Base-by-base conservation (phyloP, 2,888 invertebrate genomes). In the Proisotoma minuta region DNA sequence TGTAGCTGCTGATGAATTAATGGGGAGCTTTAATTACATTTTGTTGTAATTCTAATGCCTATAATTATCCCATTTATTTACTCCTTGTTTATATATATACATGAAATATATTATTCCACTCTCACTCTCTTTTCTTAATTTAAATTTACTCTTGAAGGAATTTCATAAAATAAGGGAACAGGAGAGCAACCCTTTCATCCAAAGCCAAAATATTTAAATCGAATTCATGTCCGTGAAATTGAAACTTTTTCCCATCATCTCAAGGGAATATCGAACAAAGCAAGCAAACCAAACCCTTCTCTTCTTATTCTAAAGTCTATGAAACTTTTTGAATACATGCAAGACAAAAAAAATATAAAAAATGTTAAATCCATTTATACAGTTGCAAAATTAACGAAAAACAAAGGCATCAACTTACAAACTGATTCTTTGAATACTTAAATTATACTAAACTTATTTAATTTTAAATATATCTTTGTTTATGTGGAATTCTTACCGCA, bases 11-110 rank as follows among this genome's bases (percentile, higher is more conserved):
- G 62, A 64, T 68, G 70, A 70, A 70, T 72, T 66, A 66, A 70
- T 72, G 70, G 59, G 47, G 52, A 62, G 66, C 68, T 68, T 70
- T 72, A 70, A 72, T 72, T 72, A 68, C 70, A 72, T 72, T 72
- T 67, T 72, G 67, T 67, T 69, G 69, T 61, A 65, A 62, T 65
- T 66, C 66, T 66, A 68, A 60, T 64, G 62, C 54, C 63, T 62
- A 68, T 72, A 72, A 70, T 69, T 68, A 69, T 72, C 56, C 56
- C 48, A 27, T 10, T 24, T 48, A 47, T 8, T 10, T 34, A 34
- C 15, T 15, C 34, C 8, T 8, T 34, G 15, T 8, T 52, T 52
- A 24, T 29, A 24, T 23, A 50, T 50, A 12, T 28, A 43, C 28
- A 26, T 27, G 51, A 59, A 28, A 43, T 51, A 50, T 22, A 50